phyloP scores from a whole-genome alignment of 2,113 vertebrate species.

The Oceanites oceanicus region DNA sequence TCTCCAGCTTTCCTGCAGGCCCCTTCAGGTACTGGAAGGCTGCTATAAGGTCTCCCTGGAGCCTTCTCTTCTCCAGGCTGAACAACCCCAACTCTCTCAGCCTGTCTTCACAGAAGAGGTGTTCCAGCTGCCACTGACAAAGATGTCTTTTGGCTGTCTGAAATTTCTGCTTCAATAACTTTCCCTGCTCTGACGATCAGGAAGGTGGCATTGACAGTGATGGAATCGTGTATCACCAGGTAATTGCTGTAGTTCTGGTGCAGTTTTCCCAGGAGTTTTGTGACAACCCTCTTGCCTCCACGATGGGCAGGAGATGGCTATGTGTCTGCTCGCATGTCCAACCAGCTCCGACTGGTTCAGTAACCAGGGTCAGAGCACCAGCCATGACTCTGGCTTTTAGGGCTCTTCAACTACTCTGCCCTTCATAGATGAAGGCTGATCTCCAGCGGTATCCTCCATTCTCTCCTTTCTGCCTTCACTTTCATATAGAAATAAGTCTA shows the following conservation, averaged over 20 bases:
- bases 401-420: neutral
- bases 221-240: no score
- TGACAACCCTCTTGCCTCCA: no score
- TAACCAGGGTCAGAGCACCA: neutral
- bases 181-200: neutral
- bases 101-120: no score
- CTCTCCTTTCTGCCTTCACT: neutral
- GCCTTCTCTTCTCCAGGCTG: no score
- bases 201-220: neutral
- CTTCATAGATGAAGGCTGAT: neutral
- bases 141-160: neutral
- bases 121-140: no score
- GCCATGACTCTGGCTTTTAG: neutral
- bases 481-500: neutral
- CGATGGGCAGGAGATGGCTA: neutral
- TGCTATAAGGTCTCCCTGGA: no score
- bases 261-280: neutral
- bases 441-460: neutral
- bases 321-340: rapidly evolving
- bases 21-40: no score
- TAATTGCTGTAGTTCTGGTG: neutral
- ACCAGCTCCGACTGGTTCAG: neutral
- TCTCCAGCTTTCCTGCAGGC: no score
- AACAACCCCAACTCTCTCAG: no score
- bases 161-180: neutral